These are phyloP conservation scores for Dyspetes luteomarginatus DNA, from an alignment of 2,888 invertebrate genomes.

Conservation along the genomic window DNA sequence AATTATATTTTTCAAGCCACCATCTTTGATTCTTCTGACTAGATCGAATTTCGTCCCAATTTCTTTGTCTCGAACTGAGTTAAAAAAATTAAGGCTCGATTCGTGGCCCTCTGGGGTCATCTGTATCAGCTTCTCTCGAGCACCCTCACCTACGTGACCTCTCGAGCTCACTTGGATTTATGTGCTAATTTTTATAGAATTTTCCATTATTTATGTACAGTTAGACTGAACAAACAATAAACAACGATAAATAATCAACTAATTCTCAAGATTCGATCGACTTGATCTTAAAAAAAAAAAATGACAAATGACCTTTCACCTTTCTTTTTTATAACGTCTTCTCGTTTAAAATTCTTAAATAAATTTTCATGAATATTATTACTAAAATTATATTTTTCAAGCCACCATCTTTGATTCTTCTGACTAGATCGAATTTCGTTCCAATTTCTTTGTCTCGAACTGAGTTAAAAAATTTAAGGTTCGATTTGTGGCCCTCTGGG, in stretches of 20 bases:
- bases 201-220: no score
- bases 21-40: not conserved
- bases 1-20: not conserved
- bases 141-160: no score
- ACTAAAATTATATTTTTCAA: not conserved
- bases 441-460: not conserved
- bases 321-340: no score
- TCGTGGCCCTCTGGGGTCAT: slow-evolving; percentile 2
- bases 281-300: no score
- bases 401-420: not conserved
- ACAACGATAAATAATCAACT: no score
- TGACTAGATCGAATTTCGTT: not conserved
- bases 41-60: not conserved
- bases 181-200: no score
- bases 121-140: no score
- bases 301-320: no score
- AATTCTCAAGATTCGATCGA: no score
- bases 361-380: not conserved
- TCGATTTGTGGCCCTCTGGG: not conserved
- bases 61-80: not conserved
- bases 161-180: no score
- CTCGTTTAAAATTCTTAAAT: no score
- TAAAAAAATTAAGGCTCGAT: not conserved
- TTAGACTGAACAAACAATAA: no score
- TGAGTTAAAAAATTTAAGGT: not conserved